phyloP scores from a whole-genome alignment of 2,113 vertebrate genomes.

The Hepsetus odoe region DNA sequence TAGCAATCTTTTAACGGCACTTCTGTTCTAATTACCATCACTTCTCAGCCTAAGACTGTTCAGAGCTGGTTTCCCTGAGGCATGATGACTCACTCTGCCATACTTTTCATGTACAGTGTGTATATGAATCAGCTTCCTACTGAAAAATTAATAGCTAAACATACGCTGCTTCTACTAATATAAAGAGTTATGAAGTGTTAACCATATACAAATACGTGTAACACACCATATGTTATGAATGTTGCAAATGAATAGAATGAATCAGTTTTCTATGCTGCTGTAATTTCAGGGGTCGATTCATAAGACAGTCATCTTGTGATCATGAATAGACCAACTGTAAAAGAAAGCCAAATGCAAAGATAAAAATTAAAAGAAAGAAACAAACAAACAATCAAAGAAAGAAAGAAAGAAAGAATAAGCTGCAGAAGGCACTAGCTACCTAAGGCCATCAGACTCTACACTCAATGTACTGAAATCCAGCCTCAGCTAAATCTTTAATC shows the following conservation, averaged over 20 bases:
- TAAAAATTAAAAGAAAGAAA: not conserved
- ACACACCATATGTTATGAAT: not conserved
- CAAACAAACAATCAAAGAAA: not conserved
- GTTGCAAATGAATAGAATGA: not conserved
- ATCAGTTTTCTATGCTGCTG: not conserved
- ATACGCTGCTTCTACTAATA: not conserved
- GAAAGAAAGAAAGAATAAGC: too few species aligned
- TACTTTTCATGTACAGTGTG: conserved; percentile 12
- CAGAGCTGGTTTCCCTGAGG: not conserved
- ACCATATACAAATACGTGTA: not conserved
- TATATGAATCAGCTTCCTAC: not conserved
- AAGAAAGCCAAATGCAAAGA: not conserved
- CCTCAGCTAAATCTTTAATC: conserved; percentile 65
- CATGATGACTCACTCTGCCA: conserved; percentile 34
- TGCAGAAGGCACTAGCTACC: not conserved
- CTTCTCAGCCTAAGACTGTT: conserved; percentile 15
- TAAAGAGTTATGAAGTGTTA: conserved; percentile 11
- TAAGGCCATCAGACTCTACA: not conserved
- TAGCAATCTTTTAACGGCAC: conserved; percentile 31
- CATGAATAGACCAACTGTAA: not conserved
- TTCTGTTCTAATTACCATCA: conserved; percentile 47
- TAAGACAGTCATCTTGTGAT: not conserved
- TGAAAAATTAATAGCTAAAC: conserved; percentile 3
- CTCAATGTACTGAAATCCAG: conserved; percentile 38
- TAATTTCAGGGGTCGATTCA: not conserved